phyloP scores from a whole-genome alignment of 2,888 invertebrate species.

The Tenthredo mesomela region DNA sequence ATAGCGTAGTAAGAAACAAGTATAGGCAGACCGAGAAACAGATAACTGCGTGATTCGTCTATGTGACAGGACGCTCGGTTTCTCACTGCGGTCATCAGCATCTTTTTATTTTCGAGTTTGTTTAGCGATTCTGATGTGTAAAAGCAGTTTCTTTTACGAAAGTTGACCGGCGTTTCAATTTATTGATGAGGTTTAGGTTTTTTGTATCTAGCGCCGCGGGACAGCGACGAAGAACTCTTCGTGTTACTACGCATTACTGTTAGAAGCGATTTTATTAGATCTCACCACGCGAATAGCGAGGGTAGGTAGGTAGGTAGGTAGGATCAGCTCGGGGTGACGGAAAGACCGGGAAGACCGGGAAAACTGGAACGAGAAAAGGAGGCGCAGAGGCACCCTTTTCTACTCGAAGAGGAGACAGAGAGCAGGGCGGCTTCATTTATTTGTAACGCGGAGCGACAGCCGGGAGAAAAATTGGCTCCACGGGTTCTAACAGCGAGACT shows the following conservation, averaged over 20 bases:
- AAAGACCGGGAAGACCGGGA: not conserved
- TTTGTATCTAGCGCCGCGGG: not conserved
- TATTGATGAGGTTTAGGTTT: conserved; percentile 14
- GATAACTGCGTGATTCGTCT: not conserved
- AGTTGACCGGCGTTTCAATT: conserved; percentile 4
- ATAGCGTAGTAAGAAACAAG: not conserved
- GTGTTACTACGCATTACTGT: conserved; percentile 47
- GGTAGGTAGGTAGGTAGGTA: not conserved
- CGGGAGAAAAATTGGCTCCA: conserved; percentile 74
- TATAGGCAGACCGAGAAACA: not conserved
- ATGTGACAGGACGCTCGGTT: not conserved
- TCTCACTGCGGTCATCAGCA: not conserved
- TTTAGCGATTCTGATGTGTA: not conserved
- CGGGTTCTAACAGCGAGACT: not conserved
- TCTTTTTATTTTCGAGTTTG: not conserved
- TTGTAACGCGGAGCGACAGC: conserved; percentile 74
- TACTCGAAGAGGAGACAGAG: conserved; percentile 45
- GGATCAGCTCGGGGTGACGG: conserved; percentile 1
- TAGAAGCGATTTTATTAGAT: conserved; percentile 44
- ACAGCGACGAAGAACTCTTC: conserved; percentile 5
- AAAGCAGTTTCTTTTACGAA: not conserved
- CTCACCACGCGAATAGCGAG: conserved; percentile 33
- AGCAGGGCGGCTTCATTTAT: conserved; percentile 68
- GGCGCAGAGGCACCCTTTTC: conserved; percentile 27
- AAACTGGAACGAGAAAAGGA: not conserved